Base-by-base conservation (phyloP, 1,140 invertebrate species). In the Euschistus heros region DNA sequence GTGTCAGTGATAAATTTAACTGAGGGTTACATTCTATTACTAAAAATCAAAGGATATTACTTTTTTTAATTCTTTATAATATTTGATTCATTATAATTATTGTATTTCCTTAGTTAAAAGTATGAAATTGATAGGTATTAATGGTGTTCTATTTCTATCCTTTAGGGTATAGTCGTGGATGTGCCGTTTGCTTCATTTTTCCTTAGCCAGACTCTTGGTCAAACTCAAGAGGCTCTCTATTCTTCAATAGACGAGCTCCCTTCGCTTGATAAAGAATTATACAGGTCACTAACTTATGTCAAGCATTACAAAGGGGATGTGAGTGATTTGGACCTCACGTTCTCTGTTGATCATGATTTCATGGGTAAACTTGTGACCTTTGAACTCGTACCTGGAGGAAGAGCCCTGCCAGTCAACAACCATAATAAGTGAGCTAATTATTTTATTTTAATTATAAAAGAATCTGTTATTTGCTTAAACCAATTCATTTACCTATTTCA, bases 101-200 rank as follows among this genome's bases (percentile, higher is more conserved):
- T 2, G 7, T 37, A 10, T 37, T 3, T 30, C 3, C 30, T 30
- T 30, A 30, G 3, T 30, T 5, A 30, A 30, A 30, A 30, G 7
- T 1, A 6, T 37, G 13, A 37, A 37, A 10, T 13, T 10, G 33
- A 30, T 37, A 13, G 1, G 1, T 1, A 37, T 37, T 10, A 37
- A 10, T 37, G 27, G 13, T 37, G 7, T 1, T 1, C 33, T 37
- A 10, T 37, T 57, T 57, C 24, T 27, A 3, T 57, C 15, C 3
- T 27, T 22, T 73, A 91, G 86, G 93, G 94, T n/a, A 97, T 98
- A 67, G 93, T 97, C 20, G 91, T 97, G 6, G 97, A 99, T 77
- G 94, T 98, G 63, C 94, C 95, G 20, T 97, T 99, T 75, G 97
- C 97, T 0, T 93, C 94, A 30, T 99, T 99, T 75, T 98, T 99